Conservation (phyloP, 1,140 invertebrate genomes). For the Brachystomella parvula region DNA sequence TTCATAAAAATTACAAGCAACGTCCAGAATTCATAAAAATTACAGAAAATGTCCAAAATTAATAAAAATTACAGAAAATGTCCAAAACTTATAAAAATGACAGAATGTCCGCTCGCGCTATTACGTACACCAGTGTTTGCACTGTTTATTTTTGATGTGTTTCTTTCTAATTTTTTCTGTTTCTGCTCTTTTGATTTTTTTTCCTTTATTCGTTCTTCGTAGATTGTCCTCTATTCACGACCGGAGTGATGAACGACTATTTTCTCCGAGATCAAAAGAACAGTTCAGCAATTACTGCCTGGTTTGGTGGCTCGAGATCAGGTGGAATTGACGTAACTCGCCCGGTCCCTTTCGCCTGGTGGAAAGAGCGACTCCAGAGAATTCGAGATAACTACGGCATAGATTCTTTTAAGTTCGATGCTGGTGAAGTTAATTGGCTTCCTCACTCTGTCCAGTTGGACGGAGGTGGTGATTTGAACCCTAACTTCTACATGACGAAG, state of each 20-base stretch:
- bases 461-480: constrained; percentile 32
- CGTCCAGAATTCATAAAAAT: no score
- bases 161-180: constrained; percentile 1
- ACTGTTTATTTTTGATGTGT: not conserved
- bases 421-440: constrained; percentile 61
- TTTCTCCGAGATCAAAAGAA: constrained; percentile 43
- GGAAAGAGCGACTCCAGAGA: constrained; percentile 51
- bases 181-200: constrained; percentile 10
- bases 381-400: constrained; percentile 58
- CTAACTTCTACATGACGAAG: constrained; percentile 48
- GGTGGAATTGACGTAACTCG: constrained; percentile 73
- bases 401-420: constrained; percentile 87
- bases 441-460: constrained; percentile 51
- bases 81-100: no score
- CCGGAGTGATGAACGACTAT: constrained; percentile 37
- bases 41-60: no score
- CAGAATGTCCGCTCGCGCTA: no score
- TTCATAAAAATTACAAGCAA: no score
- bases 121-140: no score
- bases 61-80: no score
- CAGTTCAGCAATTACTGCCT: constrained; percentile 53
- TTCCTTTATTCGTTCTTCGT: no score
- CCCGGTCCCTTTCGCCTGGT: constrained; percentile 63
- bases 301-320: constrained; percentile 73
- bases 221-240: constrained; percentile 47